Percentiles rank a stretch among this genome's conserved stretches.
phyloP scores from a whole-genome alignment of 2,888 invertebrate species.

The Drosophila neonasuta region DNA sequence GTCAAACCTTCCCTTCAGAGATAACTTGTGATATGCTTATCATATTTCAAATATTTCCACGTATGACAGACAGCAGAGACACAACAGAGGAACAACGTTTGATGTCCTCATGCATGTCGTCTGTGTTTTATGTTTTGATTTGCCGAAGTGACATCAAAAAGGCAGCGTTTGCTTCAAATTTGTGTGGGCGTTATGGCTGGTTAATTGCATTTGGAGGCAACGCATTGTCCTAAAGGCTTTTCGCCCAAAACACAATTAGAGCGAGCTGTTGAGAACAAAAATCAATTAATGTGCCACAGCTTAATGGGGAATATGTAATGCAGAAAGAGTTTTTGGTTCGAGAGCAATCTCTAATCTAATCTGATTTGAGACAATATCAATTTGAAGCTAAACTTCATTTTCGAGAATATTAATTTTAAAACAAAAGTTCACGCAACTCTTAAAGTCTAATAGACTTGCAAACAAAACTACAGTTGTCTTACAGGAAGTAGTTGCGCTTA shows the following conservation, averaged over 20 bases:
- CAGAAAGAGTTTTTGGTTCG: background rate
- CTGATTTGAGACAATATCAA: background rate
- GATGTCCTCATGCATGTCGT: conserved; percentile 5
- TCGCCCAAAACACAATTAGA: conserved; percentile 33
- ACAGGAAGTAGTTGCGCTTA: conserved; percentile 44
- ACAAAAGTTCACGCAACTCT: background rate
- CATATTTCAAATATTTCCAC: conserved; percentile 69
- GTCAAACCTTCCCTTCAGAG: conserved; percentile 22
- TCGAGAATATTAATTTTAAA: too few relatives aligned
- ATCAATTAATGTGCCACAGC: conserved; percentile 55
- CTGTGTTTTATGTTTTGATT: conserved; percentile 36
- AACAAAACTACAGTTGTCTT: background rate
- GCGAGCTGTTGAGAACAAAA: conserved; percentile 50
- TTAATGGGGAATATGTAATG: background rate
- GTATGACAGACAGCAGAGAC: conserved; percentile 47
- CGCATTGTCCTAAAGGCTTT: conserved; percentile 43
- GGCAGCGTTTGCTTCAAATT: conserved; percentile 47
- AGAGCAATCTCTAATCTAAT: background rate
- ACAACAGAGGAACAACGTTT: conserved; percentile 15
- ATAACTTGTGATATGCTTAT: conserved; percentile 41
- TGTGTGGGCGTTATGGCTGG: conserved; percentile 74
- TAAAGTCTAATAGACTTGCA: conserved; percentile 5
- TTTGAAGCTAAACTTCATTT: background rate
- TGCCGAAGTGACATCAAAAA: conserved; percentile 68
- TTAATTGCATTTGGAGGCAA: conserved; percentile 68